Conservation (phyloP, 1,140 invertebrate genomes). For the Macrostomum lignano region DNA sequence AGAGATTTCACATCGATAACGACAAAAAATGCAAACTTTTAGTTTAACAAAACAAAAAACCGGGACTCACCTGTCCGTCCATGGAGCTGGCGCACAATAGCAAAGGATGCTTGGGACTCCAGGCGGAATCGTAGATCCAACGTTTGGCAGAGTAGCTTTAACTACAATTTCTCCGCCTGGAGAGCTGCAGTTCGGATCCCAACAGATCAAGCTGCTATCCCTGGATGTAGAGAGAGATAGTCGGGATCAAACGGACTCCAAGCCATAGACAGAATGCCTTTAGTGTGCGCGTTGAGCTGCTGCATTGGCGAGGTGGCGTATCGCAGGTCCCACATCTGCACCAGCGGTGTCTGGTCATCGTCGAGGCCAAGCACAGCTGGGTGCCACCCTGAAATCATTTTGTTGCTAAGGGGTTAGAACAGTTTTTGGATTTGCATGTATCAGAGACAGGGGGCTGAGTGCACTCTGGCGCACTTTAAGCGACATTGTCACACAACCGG, state of each 20-base stretch:
- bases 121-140: too few relatives aligned
- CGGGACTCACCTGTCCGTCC: too few relatives aligned
- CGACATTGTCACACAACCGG: too few relatives aligned
- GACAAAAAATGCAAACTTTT: too few relatives aligned
- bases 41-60: too few relatives aligned
- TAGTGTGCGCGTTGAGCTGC: slow-evolving; percentile 24
- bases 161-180: slow-evolving; percentile 30
- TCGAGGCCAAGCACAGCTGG: slow-evolving; percentile 65
- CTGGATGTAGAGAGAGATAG: slow-evolving; percentile 64
- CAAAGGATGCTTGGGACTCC: too few relatives aligned
- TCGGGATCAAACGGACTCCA: slow-evolving; percentile 64
- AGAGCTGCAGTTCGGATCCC: slow-evolving; percentile 55
- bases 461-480: too few relatives aligned
- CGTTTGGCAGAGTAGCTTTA: neutral
- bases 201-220: slow-evolving; percentile 60
- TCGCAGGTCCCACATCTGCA: slow-evolving; percentile 74
- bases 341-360: slow-evolving; percentile 58
- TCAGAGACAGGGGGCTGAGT: too few relatives aligned
- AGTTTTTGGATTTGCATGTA: slow-evolving; percentile 1
- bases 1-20: too few relatives aligned
- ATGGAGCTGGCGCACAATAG: too few relatives aligned
- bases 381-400: slow-evolving; percentile 40
- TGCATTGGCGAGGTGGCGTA: slow-evolving; percentile 55
- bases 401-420: neutral
- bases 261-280: slow-evolving; percentile 54